Evolutionary conservation across 2,797 vertebrate genomes (phyloP), one percentile per base, ranked within the genome.

Genomic region (Remorina albescens): DNA sequence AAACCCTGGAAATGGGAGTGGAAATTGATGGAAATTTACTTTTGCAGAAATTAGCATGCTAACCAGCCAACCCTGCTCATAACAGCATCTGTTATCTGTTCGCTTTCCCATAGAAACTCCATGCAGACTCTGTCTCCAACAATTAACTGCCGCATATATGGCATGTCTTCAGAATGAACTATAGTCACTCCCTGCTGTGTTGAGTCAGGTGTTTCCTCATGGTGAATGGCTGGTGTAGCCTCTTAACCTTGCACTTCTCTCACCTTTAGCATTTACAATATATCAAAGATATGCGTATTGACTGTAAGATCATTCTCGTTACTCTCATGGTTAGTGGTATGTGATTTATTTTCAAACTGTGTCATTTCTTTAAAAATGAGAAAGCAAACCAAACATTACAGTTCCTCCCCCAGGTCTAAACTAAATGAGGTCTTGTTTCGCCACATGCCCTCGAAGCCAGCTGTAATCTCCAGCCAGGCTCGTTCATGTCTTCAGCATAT

Each of bases 391-490:
- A 2, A 34, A 5, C 32, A 18, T 8, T n/a, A 41, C 41, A 47
- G 15, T 41, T 65, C 30, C 54, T 7, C 71, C n/a, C 28, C 25
- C 26, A 55, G 12, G 44, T 39, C 8, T 55, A 50, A 28, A 12
- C 32, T 74, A 18, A 58, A 42, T 44, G 19, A 60, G 41, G 25
- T 79, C 70, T 71, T 2, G 18, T 51, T 81, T 82, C 76, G 64
- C 41, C 12, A 12, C 3, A 65, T 0, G 41, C 65, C 66, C 42
- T 42, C 36, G 5, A 42, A 42, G 5, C 47, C 49, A 46, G 25
- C 57, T 37, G 32, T 79, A 74, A 83, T 71, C 65, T 80, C 39
- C 25, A 56, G 26, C 66, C 55, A 66, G 46, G 58, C 55, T 11
- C n/a, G 30, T 49, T 66, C 60, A 44, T 47, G 67, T 66, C 23